Percentiles rank a stretch among this genome's conserved stretches.
These are phyloP conservation scores for Hoplostethus mediterraneus DNA, from an alignment of 2,797 vertebrate species.

Conservation along the genomic window DNA sequence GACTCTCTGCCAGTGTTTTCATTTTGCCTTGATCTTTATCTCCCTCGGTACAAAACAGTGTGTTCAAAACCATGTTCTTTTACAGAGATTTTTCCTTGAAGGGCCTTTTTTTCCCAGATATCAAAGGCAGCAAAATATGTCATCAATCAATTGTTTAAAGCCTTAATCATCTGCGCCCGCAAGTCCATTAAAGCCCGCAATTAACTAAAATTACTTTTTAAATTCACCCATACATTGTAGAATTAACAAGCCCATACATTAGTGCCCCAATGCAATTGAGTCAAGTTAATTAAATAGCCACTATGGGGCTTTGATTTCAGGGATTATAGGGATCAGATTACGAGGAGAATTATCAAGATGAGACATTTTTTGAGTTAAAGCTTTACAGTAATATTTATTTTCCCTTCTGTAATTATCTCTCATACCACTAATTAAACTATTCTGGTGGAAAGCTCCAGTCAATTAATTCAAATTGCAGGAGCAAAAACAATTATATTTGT, in stretches of 20 bases:
- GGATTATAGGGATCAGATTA: constrained; percentile 24
- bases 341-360: constrained; percentile 26
- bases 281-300: constrained; percentile 35
- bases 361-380: constrained; percentile 8
- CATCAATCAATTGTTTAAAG: constrained; percentile 57
- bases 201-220: constrained; percentile 36
- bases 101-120: constrained; percentile 21
- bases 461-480: constrained; percentile 47
- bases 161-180: constrained; percentile 43
- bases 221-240: constrained; percentile 20
- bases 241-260: constrained; percentile 23
- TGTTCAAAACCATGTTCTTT: constrained; percentile 26
- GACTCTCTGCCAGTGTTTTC: constrained; percentile 35
- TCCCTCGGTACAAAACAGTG: constrained; percentile 20
- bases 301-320: constrained; percentile 26
- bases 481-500: constrained; percentile 45
- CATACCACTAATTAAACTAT: constrained; percentile 51
- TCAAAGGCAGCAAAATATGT: constrained; percentile 19
- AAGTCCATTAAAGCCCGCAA: constrained; percentile 30
- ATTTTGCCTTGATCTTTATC: constrained; percentile 48
- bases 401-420: constrained; percentile 53
- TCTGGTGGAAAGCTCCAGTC: constrained; percentile 47
- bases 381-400: constrained; percentile 15
- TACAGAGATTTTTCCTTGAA: constrained; percentile 10
- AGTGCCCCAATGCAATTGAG: constrained; percentile 19